These are phyloP conservation scores for Venustoraphidia nigricollis DNA, from an alignment of 2,888 invertebrate genomes.

Conservation along the genomic window DNA sequence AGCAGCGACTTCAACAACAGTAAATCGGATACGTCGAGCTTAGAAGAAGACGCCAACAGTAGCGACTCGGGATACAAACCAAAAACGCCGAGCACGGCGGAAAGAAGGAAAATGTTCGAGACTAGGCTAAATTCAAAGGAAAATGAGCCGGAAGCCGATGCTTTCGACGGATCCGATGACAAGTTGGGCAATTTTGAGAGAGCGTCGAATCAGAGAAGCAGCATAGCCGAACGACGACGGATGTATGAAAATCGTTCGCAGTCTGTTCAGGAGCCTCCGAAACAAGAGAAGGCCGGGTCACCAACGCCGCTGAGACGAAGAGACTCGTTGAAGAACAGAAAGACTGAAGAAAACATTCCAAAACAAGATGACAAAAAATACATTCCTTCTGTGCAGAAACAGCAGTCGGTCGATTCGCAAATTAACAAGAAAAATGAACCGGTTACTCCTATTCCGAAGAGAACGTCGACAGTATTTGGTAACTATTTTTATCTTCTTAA, in stretches of 20 bases:
- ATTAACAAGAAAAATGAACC: conserved; percentile 27
- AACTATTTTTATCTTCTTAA: conserved; percentile 9
- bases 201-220: conserved; percentile 44
- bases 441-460: conserved; percentile 50
- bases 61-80: conserved; percentile 51
- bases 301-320: conserved; percentile 59
- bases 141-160: conserved; percentile 22
- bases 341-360: conserved; percentile 34
- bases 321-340: conserved; percentile 49
- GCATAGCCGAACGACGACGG: conserved; percentile 63
- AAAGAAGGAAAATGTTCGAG: conserved; percentile 61
- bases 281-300: conserved; percentile 48
- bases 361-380: conserved; percentile 29
- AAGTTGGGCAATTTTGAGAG: conserved; percentile 37
- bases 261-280: conserved; percentile 38
- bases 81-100: conserved; percentile 65
- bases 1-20: conserved; percentile 29
- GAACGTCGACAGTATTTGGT: conserved; percentile 79
- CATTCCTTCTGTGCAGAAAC: conserved; percentile 28
- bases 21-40: conserved; percentile 41
- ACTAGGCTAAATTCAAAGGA: conserved; percentile 25
- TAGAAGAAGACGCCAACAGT: conserved; percentile 44
- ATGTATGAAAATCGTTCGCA: conserved; percentile 63
- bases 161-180: conserved; percentile 33
- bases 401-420: conserved; percentile 33